Evolutionary conservation across 2,113 vertebrate genomes (phyloP).

Genomic region (Forbesichthys papilliferus): DNA sequence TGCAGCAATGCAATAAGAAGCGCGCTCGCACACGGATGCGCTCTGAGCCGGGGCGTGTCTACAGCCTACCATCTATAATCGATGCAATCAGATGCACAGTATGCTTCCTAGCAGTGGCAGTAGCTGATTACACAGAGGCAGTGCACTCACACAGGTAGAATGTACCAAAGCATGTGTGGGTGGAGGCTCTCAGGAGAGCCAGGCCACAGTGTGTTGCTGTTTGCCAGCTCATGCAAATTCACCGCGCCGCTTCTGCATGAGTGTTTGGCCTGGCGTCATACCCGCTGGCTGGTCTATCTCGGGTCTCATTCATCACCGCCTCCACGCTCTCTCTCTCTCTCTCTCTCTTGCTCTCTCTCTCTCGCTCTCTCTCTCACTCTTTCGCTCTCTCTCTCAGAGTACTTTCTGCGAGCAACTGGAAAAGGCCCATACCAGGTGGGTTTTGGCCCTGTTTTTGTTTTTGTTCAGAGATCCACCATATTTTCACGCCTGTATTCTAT

Average conservation of each 20-base stretch:
- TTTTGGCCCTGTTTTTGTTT: not conserved
- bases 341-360: not conserved
- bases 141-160: constrained; percentile 50
- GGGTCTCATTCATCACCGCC: constrained; percentile 11
- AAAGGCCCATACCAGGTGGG: not conserved
- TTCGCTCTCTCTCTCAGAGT: not conserved
- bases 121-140: constrained; percentile 5
- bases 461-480: not conserved
- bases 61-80: constrained; percentile 18
- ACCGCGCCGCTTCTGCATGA: constrained; percentile 18
- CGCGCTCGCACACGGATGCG: not conserved
- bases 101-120: not conserved
- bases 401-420: not conserved
- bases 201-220: constrained; percentile 30
- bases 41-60: not conserved
- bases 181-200: constrained; percentile 42
- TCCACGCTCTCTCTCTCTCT: not conserved
- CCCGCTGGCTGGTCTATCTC: constrained; percentile 13
- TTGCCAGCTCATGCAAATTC: constrained; percentile 61
- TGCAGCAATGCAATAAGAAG: constrained; percentile 16
- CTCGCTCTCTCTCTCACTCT: not conserved
- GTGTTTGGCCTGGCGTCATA: constrained; percentile 31
- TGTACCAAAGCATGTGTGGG: constrained; percentile 30
- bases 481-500: not conserved
- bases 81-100: constrained; percentile 11